A percentile compares a stretch with the other conserved stretches of the same genome.
Conservation (phyloP, 2,797 vertebrate species). For the Gymnothorax reevesii region DNA sequence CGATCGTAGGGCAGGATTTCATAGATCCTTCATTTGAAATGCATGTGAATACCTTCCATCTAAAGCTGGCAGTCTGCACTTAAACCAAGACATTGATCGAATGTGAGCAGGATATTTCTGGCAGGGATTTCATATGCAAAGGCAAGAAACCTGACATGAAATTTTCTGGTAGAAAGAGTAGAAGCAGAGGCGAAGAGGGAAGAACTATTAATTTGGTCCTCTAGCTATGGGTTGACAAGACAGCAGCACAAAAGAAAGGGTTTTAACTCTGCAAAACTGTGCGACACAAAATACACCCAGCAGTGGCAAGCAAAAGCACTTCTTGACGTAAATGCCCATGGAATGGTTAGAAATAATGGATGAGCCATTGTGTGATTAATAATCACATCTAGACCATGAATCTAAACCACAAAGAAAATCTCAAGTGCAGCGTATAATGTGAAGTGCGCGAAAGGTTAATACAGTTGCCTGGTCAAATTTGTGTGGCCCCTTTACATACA, state of each 20-base stretch:
- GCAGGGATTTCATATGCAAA: neutral
- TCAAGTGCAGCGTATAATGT: neutral
- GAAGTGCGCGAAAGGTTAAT: neutral
- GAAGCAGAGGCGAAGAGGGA: neutral
- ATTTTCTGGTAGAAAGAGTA: neutral
- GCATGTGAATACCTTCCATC: too few relatives aligned
- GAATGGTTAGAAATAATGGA: constrained; percentile 26
- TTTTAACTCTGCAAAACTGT: neutral
- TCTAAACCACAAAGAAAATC: neutral
- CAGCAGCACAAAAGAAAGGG: neutral
- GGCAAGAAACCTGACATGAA: neutral
- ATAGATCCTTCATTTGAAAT: too few relatives aligned
- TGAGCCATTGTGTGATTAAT: neutral
- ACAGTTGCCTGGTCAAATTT: neutral
- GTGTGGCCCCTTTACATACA: neutral
- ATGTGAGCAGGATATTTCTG: neutral
- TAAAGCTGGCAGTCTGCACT: too few relatives aligned
- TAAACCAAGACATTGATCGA: too few relatives aligned
- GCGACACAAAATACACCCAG: neutral
- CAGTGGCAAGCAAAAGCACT: neutral
- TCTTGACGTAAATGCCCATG: constrained; percentile 1
- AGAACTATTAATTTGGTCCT: neutral
- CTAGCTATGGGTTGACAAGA: neutral
- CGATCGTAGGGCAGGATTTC: too few relatives aligned
- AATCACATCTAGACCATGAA: constrained; percentile 4